phyloP scores from a whole-genome alignment of 2,113 vertebrate species.

The Megaleporinus macrocephalus region DNA sequence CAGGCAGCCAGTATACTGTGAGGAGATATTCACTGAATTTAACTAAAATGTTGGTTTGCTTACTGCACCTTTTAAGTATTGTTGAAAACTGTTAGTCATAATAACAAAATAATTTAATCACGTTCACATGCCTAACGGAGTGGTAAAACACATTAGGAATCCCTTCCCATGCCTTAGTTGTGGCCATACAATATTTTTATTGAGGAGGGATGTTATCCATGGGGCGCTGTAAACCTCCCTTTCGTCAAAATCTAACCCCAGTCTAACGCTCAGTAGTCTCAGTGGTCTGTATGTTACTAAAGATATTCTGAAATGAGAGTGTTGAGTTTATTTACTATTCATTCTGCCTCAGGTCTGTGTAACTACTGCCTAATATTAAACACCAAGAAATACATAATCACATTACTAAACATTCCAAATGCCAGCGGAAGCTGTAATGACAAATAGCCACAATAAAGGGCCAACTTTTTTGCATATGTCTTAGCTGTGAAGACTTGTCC shows the following conservation, averaged over 20 bases:
- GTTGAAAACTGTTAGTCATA: too few relatives aligned
- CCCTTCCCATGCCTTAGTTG: too few relatives aligned
- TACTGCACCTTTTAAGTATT: too few relatives aligned
- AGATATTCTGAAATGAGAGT: slow-evolving; percentile 53
- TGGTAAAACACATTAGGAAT: too few relatives aligned
- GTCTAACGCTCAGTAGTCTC: neutral
- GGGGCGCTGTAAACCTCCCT: too few relatives aligned
- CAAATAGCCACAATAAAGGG: neutral
- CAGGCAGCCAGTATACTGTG: too few relatives aligned
- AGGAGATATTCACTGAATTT: too few relatives aligned
- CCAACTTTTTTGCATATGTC: neutral
- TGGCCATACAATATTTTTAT: too few relatives aligned
- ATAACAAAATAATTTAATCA: too few relatives aligned
- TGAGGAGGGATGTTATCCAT: too few relatives aligned
- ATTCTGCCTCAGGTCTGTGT: neutral
- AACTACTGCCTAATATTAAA: slow-evolving; percentile 32
- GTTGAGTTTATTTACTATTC: slow-evolving; percentile 47
- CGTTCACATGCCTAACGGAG: too few relatives aligned
- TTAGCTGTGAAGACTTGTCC: neutral
- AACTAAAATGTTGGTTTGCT: too few relatives aligned
- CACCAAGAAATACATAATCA: neutral
- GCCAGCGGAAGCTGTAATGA: neutral
- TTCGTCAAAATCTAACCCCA: neutral
- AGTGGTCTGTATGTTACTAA: neutral
- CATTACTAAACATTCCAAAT: neutral